Evolutionary conservation across 2,113 vertebrate genomes (phyloP).

Genomic region (Lethenteron camtschaticum): DNA sequence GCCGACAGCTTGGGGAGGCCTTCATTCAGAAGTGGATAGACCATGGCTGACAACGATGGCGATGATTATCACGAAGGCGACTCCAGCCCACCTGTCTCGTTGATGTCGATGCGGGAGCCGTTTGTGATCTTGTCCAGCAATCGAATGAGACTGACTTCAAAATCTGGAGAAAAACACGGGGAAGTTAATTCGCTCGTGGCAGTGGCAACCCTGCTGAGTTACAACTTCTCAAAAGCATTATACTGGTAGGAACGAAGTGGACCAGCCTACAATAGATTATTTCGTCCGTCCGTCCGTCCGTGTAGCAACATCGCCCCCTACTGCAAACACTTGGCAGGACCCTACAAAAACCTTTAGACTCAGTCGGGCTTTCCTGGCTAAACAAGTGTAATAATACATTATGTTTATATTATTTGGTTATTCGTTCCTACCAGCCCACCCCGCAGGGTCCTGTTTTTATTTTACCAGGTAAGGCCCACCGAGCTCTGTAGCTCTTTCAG

Average conservation of each 20-base stretch:
- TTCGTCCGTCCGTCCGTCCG: too few relatives aligned
- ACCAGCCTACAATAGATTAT: too few relatives aligned
- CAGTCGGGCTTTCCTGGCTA: too few relatives aligned
- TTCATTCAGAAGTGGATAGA: not conserved
- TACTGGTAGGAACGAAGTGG: too few relatives aligned
- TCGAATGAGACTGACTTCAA: constrained; percentile 84
- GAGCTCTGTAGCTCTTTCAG: not conserved
- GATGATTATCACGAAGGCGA: constrained; percentile 5
- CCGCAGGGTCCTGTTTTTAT: too few relatives aligned
- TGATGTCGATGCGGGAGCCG: constrained; percentile 81
- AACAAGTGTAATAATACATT: too few relatives aligned
- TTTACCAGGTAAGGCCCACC: not conserved
- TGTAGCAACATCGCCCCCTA: too few relatives aligned
- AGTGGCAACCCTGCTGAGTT: constrained; percentile 3
- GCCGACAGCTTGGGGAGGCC: not conserved
- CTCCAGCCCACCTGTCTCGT: constrained; percentile 55
- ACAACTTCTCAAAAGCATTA: not conserved
- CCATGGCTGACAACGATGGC: not conserved
- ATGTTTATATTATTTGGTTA: too few relatives aligned
- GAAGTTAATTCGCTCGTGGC: constrained; percentile 8
- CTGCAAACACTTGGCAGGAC: too few relatives aligned
- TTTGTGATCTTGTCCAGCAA: constrained; percentile 88
- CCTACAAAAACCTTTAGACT: too few relatives aligned
- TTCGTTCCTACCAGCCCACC: too few relatives aligned
- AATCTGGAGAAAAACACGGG: constrained; percentile 31